These are phyloP conservation scores for Xestia c-nigrum DNA, from an alignment of 2,888 invertebrate genomes.

Conservation along the genomic window DNA sequence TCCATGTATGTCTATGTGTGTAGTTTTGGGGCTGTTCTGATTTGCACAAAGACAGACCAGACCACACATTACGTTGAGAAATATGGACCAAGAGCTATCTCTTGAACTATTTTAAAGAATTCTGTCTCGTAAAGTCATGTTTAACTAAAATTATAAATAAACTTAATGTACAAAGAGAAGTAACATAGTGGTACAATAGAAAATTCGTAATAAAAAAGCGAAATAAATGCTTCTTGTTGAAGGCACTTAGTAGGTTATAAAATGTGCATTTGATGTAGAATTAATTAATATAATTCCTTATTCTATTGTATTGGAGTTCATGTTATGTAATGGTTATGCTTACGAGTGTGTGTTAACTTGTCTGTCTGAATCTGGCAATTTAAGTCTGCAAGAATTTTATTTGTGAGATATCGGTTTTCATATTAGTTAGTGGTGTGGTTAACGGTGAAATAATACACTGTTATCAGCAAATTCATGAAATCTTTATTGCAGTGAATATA, in stretches of 20 bases:
- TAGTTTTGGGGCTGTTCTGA: slow-evolving; percentile 12
- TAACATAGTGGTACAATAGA: slow-evolving; percentile 29
- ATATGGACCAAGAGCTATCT: slow-evolving; percentile 23
- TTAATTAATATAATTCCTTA: slow-evolving; percentile 35
- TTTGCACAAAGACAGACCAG: slow-evolving; percentile 36
- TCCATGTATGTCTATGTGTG: background rate
- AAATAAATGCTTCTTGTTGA: slow-evolving; percentile 31
- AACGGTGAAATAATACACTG: slow-evolving; percentile 41
- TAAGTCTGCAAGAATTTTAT: slow-evolving; percentile 31
- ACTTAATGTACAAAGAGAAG: slow-evolving; percentile 30
- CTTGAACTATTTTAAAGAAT: slow-evolving; percentile 6
- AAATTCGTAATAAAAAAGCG: slow-evolving; percentile 9
- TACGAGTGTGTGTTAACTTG: slow-evolving; percentile 37
- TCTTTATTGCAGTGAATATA: slow-evolving; percentile 54
- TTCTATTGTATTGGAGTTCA: slow-evolving; percentile 9
- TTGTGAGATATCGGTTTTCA: slow-evolving; percentile 27
- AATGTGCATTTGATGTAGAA: slow-evolving; percentile 56
- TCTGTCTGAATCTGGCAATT: slow-evolving; percentile 31
- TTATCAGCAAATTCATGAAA: slow-evolving; percentile 51
- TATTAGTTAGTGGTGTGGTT: slow-evolving; percentile 20
- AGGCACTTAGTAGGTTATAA: slow-evolving; percentile 25
- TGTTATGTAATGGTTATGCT: slow-evolving; percentile 46
- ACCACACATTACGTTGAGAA: slow-evolving; percentile 20
- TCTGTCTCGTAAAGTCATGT: background rate
- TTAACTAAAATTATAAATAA: slow-evolving; percentile 5